Evolutionary conservation across 2,797 vertebrate species (phyloP).

Genomic region (Gambelia wislizenii): DNA sequence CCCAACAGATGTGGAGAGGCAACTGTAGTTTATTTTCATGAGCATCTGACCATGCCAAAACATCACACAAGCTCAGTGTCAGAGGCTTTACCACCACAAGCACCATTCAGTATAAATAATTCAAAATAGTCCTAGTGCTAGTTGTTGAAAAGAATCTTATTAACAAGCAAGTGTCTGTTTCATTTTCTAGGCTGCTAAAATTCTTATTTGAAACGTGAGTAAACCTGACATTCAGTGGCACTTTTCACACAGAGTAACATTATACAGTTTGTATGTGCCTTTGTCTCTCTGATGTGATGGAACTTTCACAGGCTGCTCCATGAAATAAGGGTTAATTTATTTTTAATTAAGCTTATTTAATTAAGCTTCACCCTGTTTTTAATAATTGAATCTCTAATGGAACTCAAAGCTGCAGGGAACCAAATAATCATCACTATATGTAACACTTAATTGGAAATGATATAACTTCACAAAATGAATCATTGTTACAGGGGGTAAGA

Average conservation of each 20-base stretch:
- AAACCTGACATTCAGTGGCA: slow-evolving; percentile 38
- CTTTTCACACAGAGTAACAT: slow-evolving; percentile 23
- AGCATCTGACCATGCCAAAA: neutral
- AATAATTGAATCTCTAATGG: slow-evolving; percentile 68
- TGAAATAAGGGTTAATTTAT: slow-evolving; percentile 68
- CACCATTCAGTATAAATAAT: neutral
- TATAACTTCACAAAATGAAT: slow-evolving; percentile 58
- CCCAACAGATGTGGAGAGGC: too few relatives aligned
- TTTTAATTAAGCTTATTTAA: slow-evolving; percentile 75
- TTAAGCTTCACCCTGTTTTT: slow-evolving; percentile 60
- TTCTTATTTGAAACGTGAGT: slow-evolving; percentile 20
- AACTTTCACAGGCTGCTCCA: slow-evolving; percentile 47
- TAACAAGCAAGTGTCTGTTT: slow-evolving; percentile 34
- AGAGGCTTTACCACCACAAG: neutral
- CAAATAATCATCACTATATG: slow-evolving; percentile 58
- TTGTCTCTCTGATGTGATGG: slow-evolving; percentile 43
- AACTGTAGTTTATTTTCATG: neutral
- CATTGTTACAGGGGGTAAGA: slow-evolving; percentile 42
- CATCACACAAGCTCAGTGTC: neutral
- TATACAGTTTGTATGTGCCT: slow-evolving; percentile 40
- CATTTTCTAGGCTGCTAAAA: slow-evolving; percentile 20
- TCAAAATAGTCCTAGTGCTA: slow-evolving; percentile 7
- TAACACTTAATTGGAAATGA: slow-evolving; percentile 66
- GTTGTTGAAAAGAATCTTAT: slow-evolving; percentile 8
- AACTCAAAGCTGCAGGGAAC: slow-evolving; percentile 57